Percentiles rank a stretch among this genome's conserved stretches.
Conservation (phyloP, 2,113 vertebrate species). For the Numida meleagris region DNA sequence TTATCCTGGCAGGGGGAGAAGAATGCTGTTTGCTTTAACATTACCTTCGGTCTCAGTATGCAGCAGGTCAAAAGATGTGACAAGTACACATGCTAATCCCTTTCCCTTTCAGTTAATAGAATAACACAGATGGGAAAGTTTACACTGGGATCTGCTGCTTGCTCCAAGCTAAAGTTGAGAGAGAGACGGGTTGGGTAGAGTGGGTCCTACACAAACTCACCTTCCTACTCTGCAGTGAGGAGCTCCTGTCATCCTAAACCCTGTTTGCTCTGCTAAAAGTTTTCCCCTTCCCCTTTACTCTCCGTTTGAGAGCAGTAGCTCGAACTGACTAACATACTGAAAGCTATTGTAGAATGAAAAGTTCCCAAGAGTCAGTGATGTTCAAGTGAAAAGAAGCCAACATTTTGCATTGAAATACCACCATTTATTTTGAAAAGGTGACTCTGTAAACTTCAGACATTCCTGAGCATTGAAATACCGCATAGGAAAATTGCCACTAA, state of each 20-base stretch:
- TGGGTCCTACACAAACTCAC: conserved; percentile 7
- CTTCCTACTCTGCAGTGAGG: not conserved
- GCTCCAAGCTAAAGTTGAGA: not conserved
- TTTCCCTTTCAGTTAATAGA: conserved; percentile 77
- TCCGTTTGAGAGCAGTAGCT: not conserved
- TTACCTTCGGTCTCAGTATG: conserved; percentile 65
- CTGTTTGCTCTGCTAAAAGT: not conserved
- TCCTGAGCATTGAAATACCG: not conserved
- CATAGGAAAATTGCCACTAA: not conserved
- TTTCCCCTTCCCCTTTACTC: not conserved
- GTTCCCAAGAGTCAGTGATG: not conserved
- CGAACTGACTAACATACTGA: not conserved
- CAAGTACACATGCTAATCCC: conserved; percentile 75
- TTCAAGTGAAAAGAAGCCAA: conserved; percentile 9
- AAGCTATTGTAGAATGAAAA: not conserved
- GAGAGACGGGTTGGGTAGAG: conserved; percentile 30
- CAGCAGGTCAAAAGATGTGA: conserved; percentile 79
- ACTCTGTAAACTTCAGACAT: conserved; percentile 9
- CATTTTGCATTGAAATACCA: not conserved
- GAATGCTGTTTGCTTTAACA: conserved; percentile 67
- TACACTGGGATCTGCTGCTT: conserved; percentile 60
- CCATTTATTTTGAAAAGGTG: not conserved
- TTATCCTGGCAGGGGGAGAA: conserved; percentile 36
- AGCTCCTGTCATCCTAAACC: not conserved
- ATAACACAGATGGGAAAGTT: conserved; percentile 82